phyloP scores from a whole-genome alignment of 2,797 vertebrate genomes.

The Hephaestus fuliginosus region DNA sequence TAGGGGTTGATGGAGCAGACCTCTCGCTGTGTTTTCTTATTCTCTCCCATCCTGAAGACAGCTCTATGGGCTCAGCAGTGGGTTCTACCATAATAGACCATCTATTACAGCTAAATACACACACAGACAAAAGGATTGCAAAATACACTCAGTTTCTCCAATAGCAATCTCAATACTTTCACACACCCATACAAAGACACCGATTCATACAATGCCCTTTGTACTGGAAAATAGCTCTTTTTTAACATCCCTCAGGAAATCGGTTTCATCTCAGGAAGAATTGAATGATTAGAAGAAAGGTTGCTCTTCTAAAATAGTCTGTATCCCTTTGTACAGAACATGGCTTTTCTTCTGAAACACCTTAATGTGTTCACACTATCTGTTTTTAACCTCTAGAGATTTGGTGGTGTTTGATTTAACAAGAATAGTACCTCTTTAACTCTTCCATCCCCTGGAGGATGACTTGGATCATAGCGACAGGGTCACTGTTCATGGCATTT shows the following conservation, averaged over 20 bases:
- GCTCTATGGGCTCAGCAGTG: conserved; percentile 5
- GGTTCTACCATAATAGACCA: conserved; percentile 30
- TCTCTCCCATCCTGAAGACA: conserved; percentile 1
- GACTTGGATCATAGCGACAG: too few relatives aligned
- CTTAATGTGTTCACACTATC: conserved; percentile 20
- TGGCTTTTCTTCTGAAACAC: conserved; percentile 31
- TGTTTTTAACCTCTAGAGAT: conserved; percentile 20
- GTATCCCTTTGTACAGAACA: conserved; percentile 30
- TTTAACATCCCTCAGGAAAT: conserved; percentile 37
- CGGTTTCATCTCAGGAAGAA: conserved; percentile 28
- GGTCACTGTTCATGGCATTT: background rate
- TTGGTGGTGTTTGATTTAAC: background rate
- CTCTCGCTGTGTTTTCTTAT: conserved; percentile 1
- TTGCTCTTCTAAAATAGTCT: conserved; percentile 29
- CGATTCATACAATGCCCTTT: conserved; percentile 40
- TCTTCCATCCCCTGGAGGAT: background rate
- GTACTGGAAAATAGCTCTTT: conserved; percentile 39
- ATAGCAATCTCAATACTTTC: conserved; percentile 10
- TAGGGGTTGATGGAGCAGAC: conserved; percentile 4
- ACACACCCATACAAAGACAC: conserved; percentile 32
- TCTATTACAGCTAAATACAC: conserved; percentile 33
- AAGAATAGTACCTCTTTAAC: background rate
- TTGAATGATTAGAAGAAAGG: conserved; percentile 36
- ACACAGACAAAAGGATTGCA: conserved; percentile 24
- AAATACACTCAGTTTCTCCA: conserved; percentile 25